Conservation (phyloP, 2,888 invertebrate genomes). For the Notodonta dromedarius region DNA sequence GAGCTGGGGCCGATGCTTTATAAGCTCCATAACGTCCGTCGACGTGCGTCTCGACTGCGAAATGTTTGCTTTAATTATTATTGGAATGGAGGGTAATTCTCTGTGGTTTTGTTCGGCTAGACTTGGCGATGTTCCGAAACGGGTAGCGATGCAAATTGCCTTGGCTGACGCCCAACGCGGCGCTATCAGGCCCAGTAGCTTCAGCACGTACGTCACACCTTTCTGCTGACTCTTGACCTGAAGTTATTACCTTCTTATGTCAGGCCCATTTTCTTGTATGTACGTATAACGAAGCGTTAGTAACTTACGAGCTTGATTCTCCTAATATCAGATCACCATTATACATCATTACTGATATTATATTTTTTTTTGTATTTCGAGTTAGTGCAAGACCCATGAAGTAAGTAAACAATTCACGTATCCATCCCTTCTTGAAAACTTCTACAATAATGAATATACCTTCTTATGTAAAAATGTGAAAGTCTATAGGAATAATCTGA, state of each 20-base stretch:
- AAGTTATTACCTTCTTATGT: constrained; percentile 25
- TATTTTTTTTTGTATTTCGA: too few relatives aligned
- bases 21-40: constrained; percentile 82
- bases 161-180: constrained; percentile 83
- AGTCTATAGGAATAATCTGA: too few relatives aligned
- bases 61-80: constrained; percentile 85
- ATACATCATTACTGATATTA: too few relatives aligned
- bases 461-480: too few relatives aligned
- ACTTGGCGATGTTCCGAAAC: constrained; percentile 84
- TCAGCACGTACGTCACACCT: constrained; percentile 60
- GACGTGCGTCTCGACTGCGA: constrained; percentile 77
- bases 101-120: constrained; percentile 84
- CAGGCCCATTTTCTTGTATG: neutral
- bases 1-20: constrained; percentile 78
- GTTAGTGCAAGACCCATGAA: too few relatives aligned
- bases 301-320: too few relatives aligned
- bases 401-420: too few relatives aligned
- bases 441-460: too few relatives aligned
- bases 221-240: constrained; percentile 63
- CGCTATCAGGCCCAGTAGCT: constrained; percentile 71
- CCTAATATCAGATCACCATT: too few relatives aligned
- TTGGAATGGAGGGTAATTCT: constrained; percentile 84
- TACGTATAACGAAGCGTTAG: too few relatives aligned
- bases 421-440: too few relatives aligned
- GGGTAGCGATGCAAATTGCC: constrained; percentile 84